Percentiles rank a stretch among this genome's conserved stretches.
Conservation (phyloP, 2,113 vertebrate genomes). For the Antechinus stuartii region DNA sequence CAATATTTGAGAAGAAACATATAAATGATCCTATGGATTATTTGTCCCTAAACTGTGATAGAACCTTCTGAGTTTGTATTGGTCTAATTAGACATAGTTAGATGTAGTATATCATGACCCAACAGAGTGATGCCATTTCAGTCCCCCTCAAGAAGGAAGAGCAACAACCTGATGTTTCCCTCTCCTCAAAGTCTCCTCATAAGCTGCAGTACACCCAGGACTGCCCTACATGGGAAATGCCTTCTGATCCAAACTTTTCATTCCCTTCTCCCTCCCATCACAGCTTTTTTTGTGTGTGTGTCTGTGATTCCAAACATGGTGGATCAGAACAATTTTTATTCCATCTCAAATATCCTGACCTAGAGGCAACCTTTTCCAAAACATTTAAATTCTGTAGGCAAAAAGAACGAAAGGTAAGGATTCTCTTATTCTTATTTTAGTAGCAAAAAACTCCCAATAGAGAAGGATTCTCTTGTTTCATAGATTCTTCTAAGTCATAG, state of each 20-base stretch:
- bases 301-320: background rate
- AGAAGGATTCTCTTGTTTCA: slow-evolving; percentile 19
- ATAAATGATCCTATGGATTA: background rate
- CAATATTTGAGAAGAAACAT: background rate
- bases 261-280: background rate
- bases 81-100: background rate
- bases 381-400: slow-evolving; percentile 39
- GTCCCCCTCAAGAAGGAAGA: background rate
- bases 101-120: background rate
- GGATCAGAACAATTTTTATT: background rate
- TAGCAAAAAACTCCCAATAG: slow-evolving; percentile 18
- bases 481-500: background rate
- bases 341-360: slow-evolving; percentile 9
- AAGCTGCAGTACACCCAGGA: background rate
- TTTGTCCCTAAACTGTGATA: background rate
- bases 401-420: background rate
- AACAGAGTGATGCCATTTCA: background rate
- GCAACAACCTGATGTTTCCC: background rate
- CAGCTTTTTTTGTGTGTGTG: background rate
- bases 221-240: background rate
- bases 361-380: background rate
- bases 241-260: background rate
- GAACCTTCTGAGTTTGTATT: background rate
- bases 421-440: background rate
- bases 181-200: background rate